phyloP scores from a whole-genome alignment of 2,113 vertebrate genomes.

The Pluvianellus socialis region DNA sequence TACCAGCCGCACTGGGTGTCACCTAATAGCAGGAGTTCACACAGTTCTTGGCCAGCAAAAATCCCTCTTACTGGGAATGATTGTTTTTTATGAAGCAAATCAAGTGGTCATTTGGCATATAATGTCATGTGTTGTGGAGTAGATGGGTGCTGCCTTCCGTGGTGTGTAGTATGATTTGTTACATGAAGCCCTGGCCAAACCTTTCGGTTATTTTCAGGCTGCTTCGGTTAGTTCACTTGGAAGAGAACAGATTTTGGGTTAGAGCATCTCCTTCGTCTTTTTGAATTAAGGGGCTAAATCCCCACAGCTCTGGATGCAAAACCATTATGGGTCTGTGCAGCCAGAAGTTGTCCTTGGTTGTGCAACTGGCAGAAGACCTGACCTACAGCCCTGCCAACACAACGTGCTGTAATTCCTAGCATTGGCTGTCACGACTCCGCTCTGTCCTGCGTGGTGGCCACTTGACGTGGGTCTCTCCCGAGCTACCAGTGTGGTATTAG shows the following conservation, averaged over 20 bases:
- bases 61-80: not conserved
- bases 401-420: fast-evolving
- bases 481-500: not conserved
- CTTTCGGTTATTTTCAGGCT: not conserved
- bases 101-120: not conserved
- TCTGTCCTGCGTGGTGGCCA: fast-evolving
- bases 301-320: not conserved
- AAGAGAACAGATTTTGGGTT: not conserved
- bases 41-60: not conserved
- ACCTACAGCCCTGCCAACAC: not conserved
- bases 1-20: not conserved
- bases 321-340: fast-evolving
- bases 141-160: not conserved
- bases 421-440: fast-evolving
- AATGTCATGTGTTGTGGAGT: not conserved
- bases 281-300: not conserved
- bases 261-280: not conserved
- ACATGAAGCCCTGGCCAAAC: not conserved
- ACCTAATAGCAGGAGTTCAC: not conserved
- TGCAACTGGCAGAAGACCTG: not conserved
- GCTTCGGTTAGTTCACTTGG: not conserved
- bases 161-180: not conserved
- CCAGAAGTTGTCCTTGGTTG: not conserved
- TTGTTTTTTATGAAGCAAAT: not conserved
- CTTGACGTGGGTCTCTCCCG: not conserved